Base-by-base conservation (phyloP, 2,113 vertebrate species). In the Callipepla californica region DNA sequence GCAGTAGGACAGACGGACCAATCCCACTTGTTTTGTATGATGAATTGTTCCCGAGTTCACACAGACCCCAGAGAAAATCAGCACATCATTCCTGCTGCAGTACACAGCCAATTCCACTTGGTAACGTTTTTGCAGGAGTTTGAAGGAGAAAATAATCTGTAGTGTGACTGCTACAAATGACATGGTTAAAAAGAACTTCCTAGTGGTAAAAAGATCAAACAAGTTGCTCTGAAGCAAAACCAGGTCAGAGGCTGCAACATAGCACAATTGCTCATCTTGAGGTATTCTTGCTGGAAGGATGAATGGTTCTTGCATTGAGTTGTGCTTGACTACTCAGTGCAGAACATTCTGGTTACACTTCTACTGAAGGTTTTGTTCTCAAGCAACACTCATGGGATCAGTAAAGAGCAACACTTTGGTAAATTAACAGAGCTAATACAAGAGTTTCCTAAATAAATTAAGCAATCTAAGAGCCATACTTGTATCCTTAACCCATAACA, bases 361-460 rank as follows among this genome's bases (percentile, higher is more conserved):
- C 74, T 81, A 53, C 47, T n/a, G 16, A 18, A 30, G 16, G 17
- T 81, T 85, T 89, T 91, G 63, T 53, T 89, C 80, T 89, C 16
- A 8, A 89, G 55, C 32, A 81, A 26, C 50, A 65, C 59, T 32
- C 17, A 18, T 6, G 42, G 53, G 36, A 59, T 65, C 10, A 83
- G 51, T 45, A 78, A 50, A 40, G 53, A 88, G 13, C 78, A 78
- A 83, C 67, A 77, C 8, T 50, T n/a, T 55, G 32, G 8, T 53
- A 85, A 83, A 75, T 36, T 51, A 76, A 67, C 1, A 3, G 6
- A 53, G 57, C 44, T 65, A 42, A 19, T 58, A 11, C 9, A 79
- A 72, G 94, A 65, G 23, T 89, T 92, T 95, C 76, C 21, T n/a
- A 89, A 90, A 81, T 81, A 93, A 55, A 12, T 58, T 79, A 65